Base-by-base conservation (phyloP, 2,888 invertebrate species). In the Sipha maydis region DNA sequence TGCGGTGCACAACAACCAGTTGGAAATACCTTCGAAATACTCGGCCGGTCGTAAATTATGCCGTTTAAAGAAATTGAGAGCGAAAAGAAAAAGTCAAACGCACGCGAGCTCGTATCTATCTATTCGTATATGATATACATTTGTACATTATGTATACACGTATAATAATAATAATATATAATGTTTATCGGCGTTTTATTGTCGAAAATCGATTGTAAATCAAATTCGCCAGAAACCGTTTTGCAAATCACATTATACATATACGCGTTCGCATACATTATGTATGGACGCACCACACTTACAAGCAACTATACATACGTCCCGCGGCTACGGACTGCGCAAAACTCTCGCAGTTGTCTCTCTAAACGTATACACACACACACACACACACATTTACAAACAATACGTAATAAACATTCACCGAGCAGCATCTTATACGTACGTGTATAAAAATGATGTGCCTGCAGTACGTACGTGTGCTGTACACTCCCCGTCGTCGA, bases 41-140 rank as follows among this genome's bases (percentile, higher is more conserved):
- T 67, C 61, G 80, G 41, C 14, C 80, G 80, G 80, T 80, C 86
- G 86, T 88, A 88, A 88, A 88, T 88, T 79, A 56, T 61, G 80
- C 79, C 86, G 67, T 88, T 88, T 88, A 88, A 75, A 80, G 73
- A 79, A 88, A 80, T 73, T 56, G 78, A 86, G 31, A 73, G 41
- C 71, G 61, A 73, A 75, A 80, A 88, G 61, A 88, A 88, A 88
- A 88, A 82, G 56, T 84, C 84, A 76, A 75, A 84, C 56, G 75
- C 28, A 8, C 78, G 56, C 78, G 56, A 56, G 54, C 7, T 25
- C 41, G 77, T 21, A 61, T 25, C 14, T 14, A 48, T 48, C 48
- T 48, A 41, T 48, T 7, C 56, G 21, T 3, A 56, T 7, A 56
- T 21, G 1, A 19, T 56, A 56, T 56, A 21, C 5, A 56, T 19